Base-by-base conservation (phyloP, 2,888 invertebrate species). In the Ophonus ardosiacus region DNA sequence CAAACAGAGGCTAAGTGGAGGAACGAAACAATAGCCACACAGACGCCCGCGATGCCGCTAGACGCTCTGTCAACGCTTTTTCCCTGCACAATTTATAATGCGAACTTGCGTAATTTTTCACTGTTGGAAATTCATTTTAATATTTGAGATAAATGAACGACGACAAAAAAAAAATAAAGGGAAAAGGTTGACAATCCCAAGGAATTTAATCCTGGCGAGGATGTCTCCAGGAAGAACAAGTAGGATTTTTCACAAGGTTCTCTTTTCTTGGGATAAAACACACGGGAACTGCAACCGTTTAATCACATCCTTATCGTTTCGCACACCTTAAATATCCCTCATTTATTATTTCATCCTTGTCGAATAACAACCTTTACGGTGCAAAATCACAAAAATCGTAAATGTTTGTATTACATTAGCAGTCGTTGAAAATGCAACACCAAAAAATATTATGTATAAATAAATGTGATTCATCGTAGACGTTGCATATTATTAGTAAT, bases 131-230 rank as follows among this genome's bases (percentile, higher is more conserved):
- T 79, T 79, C 59, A 79, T 79, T 79, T 79, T 79, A 79, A 79
- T 79, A 79, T 79, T 79, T 61, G 79, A 79, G 79, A 79, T 79
- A 79, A 79, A 79, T 79, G 79, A 79, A 61, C 79, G 61, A 61
- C 59, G 57, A 79, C 61, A 79, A 79, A 79, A 79, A 79, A 79
- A 79, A 79, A 78, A 63, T 63, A 63, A 63, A 68, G 31, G 68
- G 68, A 68, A 71, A 74, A 18, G 71, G 71, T 74, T 74, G 71
- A 74, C 71, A 74, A 74, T 74, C 71, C 43, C 10, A 43, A 10
- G 71, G 18, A 74, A 74, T 74, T 74, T 74, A 74, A 74, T 74
- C 71, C 43, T 0, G 31, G 31, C 31, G 43, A 51, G 43, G 43
- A 51, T 51, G 43, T 51, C 43, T 51, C 43, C 43, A 51, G 43